phyloP scores from a whole-genome alignment of 2,888 invertebrate species.

The Alcis repandata region DNA sequence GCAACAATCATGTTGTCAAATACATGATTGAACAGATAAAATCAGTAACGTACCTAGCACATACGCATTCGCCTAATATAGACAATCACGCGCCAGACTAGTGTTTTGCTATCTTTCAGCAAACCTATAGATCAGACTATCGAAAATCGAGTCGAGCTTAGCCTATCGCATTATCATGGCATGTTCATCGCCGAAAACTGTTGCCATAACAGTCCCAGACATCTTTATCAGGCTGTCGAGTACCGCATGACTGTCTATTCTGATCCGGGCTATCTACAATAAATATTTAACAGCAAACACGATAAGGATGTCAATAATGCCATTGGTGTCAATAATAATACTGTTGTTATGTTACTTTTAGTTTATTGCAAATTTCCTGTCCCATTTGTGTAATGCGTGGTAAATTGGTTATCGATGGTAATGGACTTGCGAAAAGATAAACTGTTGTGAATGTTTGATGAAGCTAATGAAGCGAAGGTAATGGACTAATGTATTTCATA shows the following conservation, averaged over 20 bases:
- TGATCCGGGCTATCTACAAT: slow-evolving; percentile 24
- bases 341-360: slow-evolving; percentile 5
- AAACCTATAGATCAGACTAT: neutral
- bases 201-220: slow-evolving; percentile 30
- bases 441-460: slow-evolving; percentile 4
- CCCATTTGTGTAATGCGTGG: slow-evolving; percentile 20
- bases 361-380: slow-evolving; percentile 18
- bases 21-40: neutral
- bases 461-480: neutral
- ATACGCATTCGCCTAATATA: neutral
- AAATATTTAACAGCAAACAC: slow-evolving; percentile 23
- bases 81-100: slow-evolving; percentile 14
- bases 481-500: neutral
- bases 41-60: neutral
- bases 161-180: neutral
- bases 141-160: neutral
- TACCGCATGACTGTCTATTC: slow-evolving; percentile 22
- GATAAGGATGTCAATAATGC: slow-evolving; percentile 21
- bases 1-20: slow-evolving; percentile 2
- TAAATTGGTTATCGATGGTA: slow-evolving; percentile 6
- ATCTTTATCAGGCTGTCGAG: slow-evolving; percentile 23
- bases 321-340: slow-evolving; percentile 22
- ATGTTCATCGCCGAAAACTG: slow-evolving; percentile 5
- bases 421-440: neutral
- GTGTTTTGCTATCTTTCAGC: neutral